These are phyloP conservation scores for Amphiprion percula DNA, from an alignment of 2,113 vertebrate species.

Conservation along the genomic window DNA sequence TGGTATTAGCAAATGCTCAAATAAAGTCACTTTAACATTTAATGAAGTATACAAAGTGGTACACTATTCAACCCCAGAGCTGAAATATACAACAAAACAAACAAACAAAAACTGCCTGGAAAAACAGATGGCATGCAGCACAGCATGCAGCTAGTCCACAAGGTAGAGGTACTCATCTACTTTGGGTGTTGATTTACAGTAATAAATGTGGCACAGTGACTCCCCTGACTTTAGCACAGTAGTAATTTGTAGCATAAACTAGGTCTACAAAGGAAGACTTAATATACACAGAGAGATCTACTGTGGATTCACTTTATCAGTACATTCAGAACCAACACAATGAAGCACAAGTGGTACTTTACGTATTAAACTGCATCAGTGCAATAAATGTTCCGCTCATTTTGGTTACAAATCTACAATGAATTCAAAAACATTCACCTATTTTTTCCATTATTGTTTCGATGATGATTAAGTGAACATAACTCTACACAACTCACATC, in stretches of 20 bases:
- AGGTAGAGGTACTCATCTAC: constrained; percentile 62
- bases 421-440: constrained; percentile 82
- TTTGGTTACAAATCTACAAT: constrained; percentile 80
- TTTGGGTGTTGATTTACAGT: constrained; percentile 50
- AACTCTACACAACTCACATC: constrained; percentile 28
- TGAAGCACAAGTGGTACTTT: constrained; percentile 37
- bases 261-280: constrained; percentile 52
- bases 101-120: constrained; percentile 10
- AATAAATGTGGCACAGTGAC: constrained; percentile 60
- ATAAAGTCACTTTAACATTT: constrained; percentile 57
- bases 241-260: constrained; percentile 25
- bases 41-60: constrained; percentile 71
- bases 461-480: constrained; percentile 19
- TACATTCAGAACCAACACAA: constrained; percentile 59
- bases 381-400: constrained; percentile 66
- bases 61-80: constrained; percentile 46
- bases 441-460: constrained; percentile 12
- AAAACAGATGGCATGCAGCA: constrained; percentile 68
- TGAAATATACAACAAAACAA: constrained; percentile 37
- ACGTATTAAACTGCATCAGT: constrained; percentile 35
- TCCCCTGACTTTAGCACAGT: constrained; percentile 3
- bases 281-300: constrained; percentile 32
- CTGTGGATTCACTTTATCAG: constrained; percentile 15
- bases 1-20: no score
- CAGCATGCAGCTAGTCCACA: constrained; percentile 52